Percentiles rank a stretch among this genome's conserved stretches.
Conservation (phyloP, 2,888 invertebrate species). For the Diarsia rubi region DNA sequence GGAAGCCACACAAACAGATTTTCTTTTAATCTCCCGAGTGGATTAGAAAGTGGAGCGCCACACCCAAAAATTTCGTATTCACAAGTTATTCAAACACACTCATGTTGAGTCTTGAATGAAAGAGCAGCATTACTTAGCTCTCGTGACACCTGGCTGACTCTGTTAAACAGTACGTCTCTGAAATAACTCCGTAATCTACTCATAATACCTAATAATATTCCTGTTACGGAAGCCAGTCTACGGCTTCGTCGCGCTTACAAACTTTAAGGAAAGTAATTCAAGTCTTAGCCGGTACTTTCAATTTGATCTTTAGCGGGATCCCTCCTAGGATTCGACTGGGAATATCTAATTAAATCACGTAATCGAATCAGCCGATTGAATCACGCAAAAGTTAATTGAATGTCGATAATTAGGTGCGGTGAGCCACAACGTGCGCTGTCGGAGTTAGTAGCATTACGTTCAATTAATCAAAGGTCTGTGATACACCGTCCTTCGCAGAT, state of each 20-base stretch:
- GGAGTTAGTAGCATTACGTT: constrained; percentile 32
- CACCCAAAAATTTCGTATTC: constrained; percentile 31
- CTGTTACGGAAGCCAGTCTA: constrained; percentile 1
- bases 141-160: constrained; percentile 5
- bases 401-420: constrained; percentile 59
- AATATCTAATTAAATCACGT: constrained; percentile 47
- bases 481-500: constrained; percentile 20
- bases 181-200: constrained; percentile 17
- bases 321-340: constrained; percentile 15
- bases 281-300: constrained; percentile 14
- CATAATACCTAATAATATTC: constrained; percentile 11
- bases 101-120: constrained; percentile 16
- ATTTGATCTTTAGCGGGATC: constrained; percentile 12
- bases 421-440: constrained; percentile 26
- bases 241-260: constrained; percentile 1
- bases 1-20: constrained; percentile 32
- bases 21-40: constrained; percentile 55
- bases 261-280: constrained; percentile 24
- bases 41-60: constrained; percentile 41
- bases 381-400: constrained; percentile 61
- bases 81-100: constrained; percentile 26
- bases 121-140: constrained; percentile 27
- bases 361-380: constrained; percentile 56
- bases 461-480: constrained; percentile 43
- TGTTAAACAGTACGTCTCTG: constrained; percentile 18